Base-by-base conservation (phyloP, 2,797 vertebrate genomes). In the Crotalus adamanteus region DNA sequence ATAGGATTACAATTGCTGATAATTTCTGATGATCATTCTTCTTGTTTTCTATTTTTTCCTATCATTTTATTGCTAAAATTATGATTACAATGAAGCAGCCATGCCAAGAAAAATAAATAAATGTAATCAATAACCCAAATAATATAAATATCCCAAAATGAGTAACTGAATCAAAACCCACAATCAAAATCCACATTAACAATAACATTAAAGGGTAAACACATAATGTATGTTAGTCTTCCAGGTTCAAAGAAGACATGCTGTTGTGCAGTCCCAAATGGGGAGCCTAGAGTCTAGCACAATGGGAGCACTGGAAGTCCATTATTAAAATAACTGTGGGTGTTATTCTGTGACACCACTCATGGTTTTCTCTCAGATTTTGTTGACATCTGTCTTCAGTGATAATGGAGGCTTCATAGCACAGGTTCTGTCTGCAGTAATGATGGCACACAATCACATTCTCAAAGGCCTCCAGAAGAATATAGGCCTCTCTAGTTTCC, bases 21-120 rank as follows among this genome's bases (percentile, higher is more conserved):
- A 90, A 7, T 56, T 47, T 59, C 91, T 9, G 26, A 28, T 93
- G 87, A 37, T 92, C 91, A 60, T 88, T 92, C 28, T 93, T 88
- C 12, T 1, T 47, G 0, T n/a, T 4, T 92, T 90, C 9, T 57
- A 53, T 69, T 14, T 65, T 55, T 22, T 63, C 61, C 11, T 63
- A 63, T 63, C 3, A 63, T 63, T 63, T 91, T 1, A 91, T 61
- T 92, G 22, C 11, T 59, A 31, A 87, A 60, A 83, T 26, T 25
- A 57, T 28, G 59, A 51, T 13, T 42, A 61, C 57, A 25, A 26
- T 42, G 59, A 59, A 61, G 28, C 60, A 61, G 6, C 2, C 37
- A 88, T 26, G 22, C 14, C n/a, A 73, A 42, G 57, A 60, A 88
- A 61, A 37, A 42, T 16, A 47, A 87, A 31, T 4, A 31, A 88